Base-by-base conservation (phyloP, 2,113 vertebrate genomes). In the Willisornis vidua region DNA sequence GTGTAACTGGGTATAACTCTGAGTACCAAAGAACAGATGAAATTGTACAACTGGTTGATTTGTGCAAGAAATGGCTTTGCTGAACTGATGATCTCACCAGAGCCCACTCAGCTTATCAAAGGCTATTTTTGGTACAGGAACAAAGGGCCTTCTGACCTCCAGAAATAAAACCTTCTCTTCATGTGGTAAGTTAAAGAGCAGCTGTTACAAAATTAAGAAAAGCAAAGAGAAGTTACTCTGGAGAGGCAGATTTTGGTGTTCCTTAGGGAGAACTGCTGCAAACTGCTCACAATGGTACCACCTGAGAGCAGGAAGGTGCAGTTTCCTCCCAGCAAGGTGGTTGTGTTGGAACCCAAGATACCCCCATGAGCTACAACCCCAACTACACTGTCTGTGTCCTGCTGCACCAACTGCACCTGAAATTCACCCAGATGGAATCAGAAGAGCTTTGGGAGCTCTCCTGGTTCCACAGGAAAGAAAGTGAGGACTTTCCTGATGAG, bases 1-100 rank as follows among this genome's bases (percentile, higher is more conserved):
- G 1, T 26, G 35, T 17, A 33, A 70, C 0, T 43, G 18, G 9
- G 12, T 0, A 12, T 5, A 45, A 49, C 12, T 49, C 57, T 75
- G 39, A 43, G 23, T 5, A n/a, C 1, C 4, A 39, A 43, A 7
- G 35, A 51, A n/a, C 39, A 76, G 31, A 31, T 29, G 1, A 59
- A 76, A 55, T 6, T 39, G 48, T 52, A 63, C 3, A 4, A 45
- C 46, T 33, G 55, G 24, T 14, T 19, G 55, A 3, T 41, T 84
- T 46, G 59, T 14, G 81, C 24, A 81, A 46, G 72, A 95, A 63
- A 29, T 37, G 26, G 12, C 26, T 19, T 13, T 48, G 46, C 35
- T 51, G 81, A 81, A 74, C 37, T 33, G 33, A 63, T 14, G 43
- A 89, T 13, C 52, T n/a, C 74, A 26, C 46, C 67, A 59, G 66